Percentiles rank a stretch among this genome's conserved stretches.
phyloP scores from a whole-genome alignment of 92 coral and sea anemone genomes.

The Actinernus sp. region DNA sequence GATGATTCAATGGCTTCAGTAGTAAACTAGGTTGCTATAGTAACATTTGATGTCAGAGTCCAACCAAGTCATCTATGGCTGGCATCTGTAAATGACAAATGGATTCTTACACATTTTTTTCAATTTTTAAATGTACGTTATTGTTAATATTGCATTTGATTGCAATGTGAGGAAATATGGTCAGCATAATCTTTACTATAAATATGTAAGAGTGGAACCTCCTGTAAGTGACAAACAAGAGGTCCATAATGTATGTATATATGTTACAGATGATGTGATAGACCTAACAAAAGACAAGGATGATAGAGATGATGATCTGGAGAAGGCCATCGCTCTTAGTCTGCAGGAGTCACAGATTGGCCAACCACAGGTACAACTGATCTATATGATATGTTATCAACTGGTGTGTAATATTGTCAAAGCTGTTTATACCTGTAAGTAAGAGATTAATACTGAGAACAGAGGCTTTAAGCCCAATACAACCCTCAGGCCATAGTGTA shows the following conservation, averaged over 20 bases:
- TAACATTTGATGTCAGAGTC: not conserved
- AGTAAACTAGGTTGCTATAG: constrained; percentile 39
- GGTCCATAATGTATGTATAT: not conserved
- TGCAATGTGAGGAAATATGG: not conserved
- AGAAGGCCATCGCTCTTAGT: constrained; percentile 88
- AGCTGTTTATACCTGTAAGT: too few species aligned
- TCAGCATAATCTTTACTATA: not conserved
- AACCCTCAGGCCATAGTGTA: too few species aligned
- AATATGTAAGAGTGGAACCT: not conserved
- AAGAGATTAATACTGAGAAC: too few species aligned
- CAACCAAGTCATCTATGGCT: constrained; percentile 24
- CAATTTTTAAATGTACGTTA: too few species aligned
- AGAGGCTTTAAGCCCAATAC: too few species aligned
- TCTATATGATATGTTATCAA: too few species aligned
- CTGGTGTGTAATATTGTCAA: too few species aligned
- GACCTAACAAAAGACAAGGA: constrained; percentile 85
- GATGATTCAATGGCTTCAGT: not conserved
- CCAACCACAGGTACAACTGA: constrained; percentile 45
- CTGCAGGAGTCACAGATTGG: constrained; percentile 80
- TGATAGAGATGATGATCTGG: constrained; percentile 83
- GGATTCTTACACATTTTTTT: too few species aligned
- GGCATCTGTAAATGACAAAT: too few species aligned
- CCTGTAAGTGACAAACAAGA: not conserved
- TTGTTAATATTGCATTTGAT: too few species aligned
- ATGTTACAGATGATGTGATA: constrained; percentile 74